Base-by-base conservation (phyloP, 2,888 invertebrate species). In the Lithophane socia region DNA sequence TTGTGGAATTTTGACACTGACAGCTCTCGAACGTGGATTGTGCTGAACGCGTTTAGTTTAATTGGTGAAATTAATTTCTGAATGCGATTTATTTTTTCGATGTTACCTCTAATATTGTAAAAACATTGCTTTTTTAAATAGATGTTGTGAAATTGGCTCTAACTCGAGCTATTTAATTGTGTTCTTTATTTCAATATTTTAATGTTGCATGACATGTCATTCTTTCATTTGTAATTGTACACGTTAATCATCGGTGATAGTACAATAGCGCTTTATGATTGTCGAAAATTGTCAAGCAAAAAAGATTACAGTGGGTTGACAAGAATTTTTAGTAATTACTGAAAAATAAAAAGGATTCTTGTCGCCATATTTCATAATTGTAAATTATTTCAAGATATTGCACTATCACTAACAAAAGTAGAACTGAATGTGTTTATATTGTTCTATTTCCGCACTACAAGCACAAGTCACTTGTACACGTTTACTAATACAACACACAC, bases 171-270 rank as follows among this genome's bases (percentile, higher is more conserved):
- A 12, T 42, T n/a, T 42, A 54, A 79, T 84, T 76, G 64, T 86
- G 76, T 76, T 88, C 77, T 80, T 81, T 47, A 69, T 74, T 76
- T 73, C 1, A 52, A 73, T 73, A 61, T 61, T 61, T 83, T 64
- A 88, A 91, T 93, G 92, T 92, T 95, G 95, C 95, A 95, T 95
- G 95, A 91, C 73, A 90, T 94, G 92, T 92, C 81, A 85, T 93
- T 49, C 58, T 71, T 79, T 60, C 76, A 75, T 81, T 66, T 77
- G 56, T 79, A 77, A 63, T 69, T 78, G 60, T 82, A 60, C 68
- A 64, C 60, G 8, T 78, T 44, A 61, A 77, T 71, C 67, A 69
- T 83, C 37, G 44, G 77, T 86, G 81, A 76, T 81, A 63, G 68
- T 86, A 84, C 80, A 87, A 84, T 86, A 73, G 49, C 29, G 0